Conservation (phyloP, 2,888 invertebrate species). For the Aquatica leii region DNA sequence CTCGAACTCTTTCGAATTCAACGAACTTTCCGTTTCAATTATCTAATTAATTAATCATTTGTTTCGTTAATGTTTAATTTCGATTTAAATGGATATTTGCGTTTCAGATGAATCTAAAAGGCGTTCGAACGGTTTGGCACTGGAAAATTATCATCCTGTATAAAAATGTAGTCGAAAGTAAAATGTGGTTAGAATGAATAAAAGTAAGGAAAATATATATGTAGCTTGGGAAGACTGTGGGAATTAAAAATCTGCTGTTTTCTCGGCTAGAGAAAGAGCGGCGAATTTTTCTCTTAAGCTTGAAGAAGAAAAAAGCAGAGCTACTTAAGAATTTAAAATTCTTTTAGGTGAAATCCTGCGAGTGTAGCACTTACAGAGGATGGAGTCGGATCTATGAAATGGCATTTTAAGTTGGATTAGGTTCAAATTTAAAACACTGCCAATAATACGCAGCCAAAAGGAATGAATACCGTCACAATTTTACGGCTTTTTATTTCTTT, state of each 20-base stretch:
- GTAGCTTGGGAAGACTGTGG: slow-evolving; percentile 60
- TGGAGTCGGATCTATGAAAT: slow-evolving; percentile 62
- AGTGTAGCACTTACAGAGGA: slow-evolving; percentile 59
- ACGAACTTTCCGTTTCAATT: slow-evolving; percentile 1
- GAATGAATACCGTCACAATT: slow-evolving; percentile 41
- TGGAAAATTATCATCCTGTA: neutral
- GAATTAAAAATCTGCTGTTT: slow-evolving; percentile 64
- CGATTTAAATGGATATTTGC: neutral
- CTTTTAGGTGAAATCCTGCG: slow-evolving; percentile 61
- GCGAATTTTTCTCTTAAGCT: slow-evolving; percentile 27
- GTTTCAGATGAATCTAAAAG: neutral
- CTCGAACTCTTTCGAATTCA: neutral
- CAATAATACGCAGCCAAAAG: slow-evolving; percentile 60
- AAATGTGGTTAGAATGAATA: slow-evolving; percentile 49
- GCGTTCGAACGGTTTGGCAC: too few species aligned
- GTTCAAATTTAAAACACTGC: slow-evolving; percentile 62
- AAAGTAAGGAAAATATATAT: slow-evolving; percentile 60
- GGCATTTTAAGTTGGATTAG: slow-evolving; percentile 64
- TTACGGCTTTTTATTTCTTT: slow-evolving; percentile 39
- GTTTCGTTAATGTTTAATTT: slow-evolving; percentile 4
- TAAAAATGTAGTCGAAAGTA: slow-evolving; percentile 18
- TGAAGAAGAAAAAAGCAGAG: slow-evolving; percentile 39
- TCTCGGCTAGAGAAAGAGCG: slow-evolving; percentile 51
- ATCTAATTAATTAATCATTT: slow-evolving; percentile 8
- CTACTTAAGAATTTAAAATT: slow-evolving; percentile 63